Evolutionary conservation across 1,140 invertebrate genomes (phyloP).

Genomic region (Sinonovacula constricta): DNA sequence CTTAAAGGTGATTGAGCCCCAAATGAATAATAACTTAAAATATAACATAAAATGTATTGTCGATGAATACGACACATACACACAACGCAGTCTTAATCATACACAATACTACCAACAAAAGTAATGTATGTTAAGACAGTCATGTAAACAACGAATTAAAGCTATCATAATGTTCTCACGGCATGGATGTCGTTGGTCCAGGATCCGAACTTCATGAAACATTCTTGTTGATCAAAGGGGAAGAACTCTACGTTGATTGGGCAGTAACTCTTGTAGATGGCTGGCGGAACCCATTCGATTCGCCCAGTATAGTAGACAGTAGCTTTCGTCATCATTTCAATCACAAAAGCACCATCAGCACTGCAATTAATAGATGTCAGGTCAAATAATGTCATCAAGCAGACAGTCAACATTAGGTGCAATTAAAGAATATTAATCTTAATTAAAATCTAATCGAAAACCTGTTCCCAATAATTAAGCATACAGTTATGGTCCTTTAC

Average conservation of each 20-base stretch:
- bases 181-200: conserved; percentile 88
- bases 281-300: conserved; percentile 98
- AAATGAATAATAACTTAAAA: too few relatives aligned
- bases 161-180: conserved; percentile 70
- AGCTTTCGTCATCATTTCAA: conserved; percentile 57
- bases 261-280: conserved; percentile 99
- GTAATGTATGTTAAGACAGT: conserved; percentile 99
- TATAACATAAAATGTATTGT: too few relatives aligned
- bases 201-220: conserved; percentile 91
- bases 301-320: conserved; percentile 86
- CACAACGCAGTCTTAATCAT: conserved; percentile 93
- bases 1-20: too few relatives aligned
- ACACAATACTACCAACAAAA: conserved; percentile 64
- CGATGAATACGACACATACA: too few relatives aligned
- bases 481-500: too few relatives aligned
- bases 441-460: too few relatives aligned
- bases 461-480: too few relatives aligned
- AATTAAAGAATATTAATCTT: too few relatives aligned
- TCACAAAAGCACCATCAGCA: conserved; percentile 4
- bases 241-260: conserved; percentile 94
- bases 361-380: background rate
- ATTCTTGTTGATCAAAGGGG: conserved; percentile 95
- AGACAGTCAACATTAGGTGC: too few relatives aligned
- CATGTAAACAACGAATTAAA: conserved; percentile 92
- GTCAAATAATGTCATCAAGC: background rate